Conservation (phyloP, 2,797 vertebrate species). For the Knipowitschia caucasica region DNA sequence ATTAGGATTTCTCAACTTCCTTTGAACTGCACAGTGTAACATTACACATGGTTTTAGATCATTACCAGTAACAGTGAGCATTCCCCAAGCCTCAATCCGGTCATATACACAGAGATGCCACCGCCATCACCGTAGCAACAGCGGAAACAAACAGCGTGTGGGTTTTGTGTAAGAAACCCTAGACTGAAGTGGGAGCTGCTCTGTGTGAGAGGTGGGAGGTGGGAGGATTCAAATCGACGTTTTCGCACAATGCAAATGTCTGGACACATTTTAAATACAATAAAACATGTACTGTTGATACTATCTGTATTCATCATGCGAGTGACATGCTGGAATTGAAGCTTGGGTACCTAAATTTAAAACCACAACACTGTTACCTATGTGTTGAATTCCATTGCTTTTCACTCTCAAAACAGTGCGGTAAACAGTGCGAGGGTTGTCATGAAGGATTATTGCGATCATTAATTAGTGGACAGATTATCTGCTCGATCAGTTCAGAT, state of each 20-base stretch:
- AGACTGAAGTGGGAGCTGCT: constrained; percentile 63
- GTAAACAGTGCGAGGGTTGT: no score
- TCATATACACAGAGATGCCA: constrained; percentile 67
- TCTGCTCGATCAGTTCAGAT: no score
- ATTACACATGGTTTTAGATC: constrained; percentile 4
- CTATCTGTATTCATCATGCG: no score
- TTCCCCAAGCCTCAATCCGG: constrained; percentile 53
- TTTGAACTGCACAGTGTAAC: background rate
- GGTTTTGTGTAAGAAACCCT: constrained; percentile 75
- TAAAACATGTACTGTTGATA: no score
- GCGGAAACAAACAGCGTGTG: constrained; percentile 80
- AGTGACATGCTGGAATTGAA: no score
- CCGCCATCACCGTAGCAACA: constrained; percentile 70
- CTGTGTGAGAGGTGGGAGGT: constrained; percentile 54
- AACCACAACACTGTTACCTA: no score
- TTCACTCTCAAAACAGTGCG: no score
- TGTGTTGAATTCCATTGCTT: no score
- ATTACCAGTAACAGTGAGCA: constrained; percentile 6
- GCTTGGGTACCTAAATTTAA: no score
- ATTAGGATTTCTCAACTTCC: background rate
- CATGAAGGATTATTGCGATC: no score
- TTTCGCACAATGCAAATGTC: constrained; percentile 62
- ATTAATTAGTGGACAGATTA: no score
- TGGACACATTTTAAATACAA: constrained; percentile 60
- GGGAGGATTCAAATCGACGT: constrained; percentile 60